Base-by-base conservation (phyloP, 1,140 invertebrate genomes). In the Brachionus angularis region DNA sequence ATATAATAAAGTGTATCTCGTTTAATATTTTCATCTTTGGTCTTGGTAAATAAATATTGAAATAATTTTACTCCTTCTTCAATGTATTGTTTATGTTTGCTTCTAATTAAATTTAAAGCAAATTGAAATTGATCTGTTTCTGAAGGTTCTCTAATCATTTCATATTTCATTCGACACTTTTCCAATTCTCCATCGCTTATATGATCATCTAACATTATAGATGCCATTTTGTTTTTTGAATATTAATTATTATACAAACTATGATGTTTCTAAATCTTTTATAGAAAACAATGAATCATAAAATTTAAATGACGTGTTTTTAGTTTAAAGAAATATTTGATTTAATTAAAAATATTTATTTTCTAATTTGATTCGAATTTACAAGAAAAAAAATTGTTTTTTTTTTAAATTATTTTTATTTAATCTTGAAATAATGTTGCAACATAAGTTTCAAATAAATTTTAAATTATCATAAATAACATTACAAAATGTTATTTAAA, bases 1-100 rank as follows among this genome's bases (percentile, higher is more conserved):
- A 70, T 70, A 21, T 70, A 70, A 53, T 70, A 70, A 0, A 70
- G 36, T 16, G 46, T 36, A 53, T 70, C 67, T n/a, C 67, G 23
- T 53, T 70, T 70, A 23, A 52, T 52, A 42, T 70, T 53, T 27
- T 70, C 46, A 46, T 70, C 39, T 50, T 44, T 36, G 18, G 47
- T 70, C 10, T 34, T 70, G 23, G 46, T 25, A 42, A 49, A 70
- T 14, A 70, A 16, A n/a, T 25, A 27, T 39, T 70, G 47, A 53
- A 70, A 52, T 1, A 70, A 16, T 1, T 52, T 21, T 7, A 70
- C 8, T 2, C 67, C 67, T 70, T 70, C 67, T 36, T 53, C 50
- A 3, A 70, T 53, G 5, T 34, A 33, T 21, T 29, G 12, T 16
- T 21, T 31, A 2, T 12, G 62, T 14, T 50, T 67, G 23, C 62